phyloP scores from a whole-genome alignment of 2,888 invertebrate genomes.

The Ferdinandea cuprea region DNA sequence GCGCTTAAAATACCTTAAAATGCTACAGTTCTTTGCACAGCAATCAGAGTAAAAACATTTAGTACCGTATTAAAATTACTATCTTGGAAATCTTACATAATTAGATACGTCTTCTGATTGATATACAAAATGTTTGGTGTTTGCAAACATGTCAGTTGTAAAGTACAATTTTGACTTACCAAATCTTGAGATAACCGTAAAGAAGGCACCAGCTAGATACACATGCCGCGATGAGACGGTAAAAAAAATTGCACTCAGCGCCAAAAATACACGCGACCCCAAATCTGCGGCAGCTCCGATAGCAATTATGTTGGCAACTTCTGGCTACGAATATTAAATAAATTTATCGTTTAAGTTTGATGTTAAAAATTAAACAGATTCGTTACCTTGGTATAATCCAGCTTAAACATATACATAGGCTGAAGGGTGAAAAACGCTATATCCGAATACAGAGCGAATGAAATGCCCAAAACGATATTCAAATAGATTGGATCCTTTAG shows the following conservation, averaged over 20 bases:
- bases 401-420: constrained; percentile 84
- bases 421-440: constrained; percentile 88
- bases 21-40: no score
- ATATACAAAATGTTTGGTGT: constrained; percentile 19
- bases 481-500: constrained; percentile 87
- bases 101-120: neutral
- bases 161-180: constrained; percentile 83
- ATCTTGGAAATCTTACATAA: neutral
- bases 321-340: constrained; percentile 83
- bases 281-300: constrained; percentile 88
- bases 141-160: constrained; percentile 23
- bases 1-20: no score
- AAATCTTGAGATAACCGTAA: constrained; percentile 87
- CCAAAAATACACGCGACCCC: constrained; percentile 86
- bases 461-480: constrained; percentile 88
- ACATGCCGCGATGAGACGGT: constrained; percentile 86
- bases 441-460: constrained; percentile 88
- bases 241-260: constrained; percentile 85
- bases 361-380: neutral
- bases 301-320: constrained; percentile 88
- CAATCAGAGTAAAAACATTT: no score
- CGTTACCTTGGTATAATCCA: constrained; percentile 80
- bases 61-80: neutral
- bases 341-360: neutral
- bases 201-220: constrained; percentile 86